Percentiles rank a stretch among this genome's conserved stretches.
phyloP scores from a whole-genome alignment of 1,140 invertebrate species.

The Neomicropteryx cornuta region DNA sequence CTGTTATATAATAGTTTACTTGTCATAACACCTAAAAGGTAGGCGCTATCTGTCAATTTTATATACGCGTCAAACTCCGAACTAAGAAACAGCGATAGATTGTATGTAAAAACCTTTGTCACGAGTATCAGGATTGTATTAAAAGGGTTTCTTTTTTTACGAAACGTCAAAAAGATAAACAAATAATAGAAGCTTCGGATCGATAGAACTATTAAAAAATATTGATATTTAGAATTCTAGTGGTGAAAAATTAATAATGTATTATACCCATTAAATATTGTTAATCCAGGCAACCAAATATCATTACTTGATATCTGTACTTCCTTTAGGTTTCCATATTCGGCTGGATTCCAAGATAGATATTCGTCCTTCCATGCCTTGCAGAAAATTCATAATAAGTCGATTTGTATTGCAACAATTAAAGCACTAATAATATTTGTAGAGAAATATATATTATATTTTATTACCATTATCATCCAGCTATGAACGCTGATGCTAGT shows the following conservation, averaged over 20 bases:
- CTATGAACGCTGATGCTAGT: slow-evolving; percentile 6
- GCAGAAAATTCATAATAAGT: slow-evolving; percentile 4
- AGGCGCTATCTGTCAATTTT: no score
- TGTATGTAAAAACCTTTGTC: neutral
- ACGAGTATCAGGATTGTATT: neutral
- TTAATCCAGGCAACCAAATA: slow-evolving; percentile 13
- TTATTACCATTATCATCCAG: slow-evolving; percentile 11
- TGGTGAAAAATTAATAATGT: neutral
- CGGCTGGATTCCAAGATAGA: slow-evolving; percentile 10
- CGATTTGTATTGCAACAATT: slow-evolving; percentile 1
- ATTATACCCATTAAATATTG: slow-evolving; percentile 10
- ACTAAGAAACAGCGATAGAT: neutral
- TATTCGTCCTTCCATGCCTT: slow-evolving; percentile 14
- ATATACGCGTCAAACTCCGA: no score
- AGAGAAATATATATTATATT: neutral
- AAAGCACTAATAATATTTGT: slow-evolving; percentile 1
- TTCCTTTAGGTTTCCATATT: slow-evolving; percentile 5
- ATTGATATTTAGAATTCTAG: neutral
- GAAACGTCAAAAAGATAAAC: no score
- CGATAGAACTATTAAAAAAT: neutral
- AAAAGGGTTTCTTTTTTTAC: neutral
- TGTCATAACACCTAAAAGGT: no score
- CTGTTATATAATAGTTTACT: no score
- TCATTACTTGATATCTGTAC: slow-evolving; percentile 8
- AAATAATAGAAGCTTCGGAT: neutral